Conservation (phyloP, 2,888 invertebrate species). For the Parnassius glacialis region DNA sequence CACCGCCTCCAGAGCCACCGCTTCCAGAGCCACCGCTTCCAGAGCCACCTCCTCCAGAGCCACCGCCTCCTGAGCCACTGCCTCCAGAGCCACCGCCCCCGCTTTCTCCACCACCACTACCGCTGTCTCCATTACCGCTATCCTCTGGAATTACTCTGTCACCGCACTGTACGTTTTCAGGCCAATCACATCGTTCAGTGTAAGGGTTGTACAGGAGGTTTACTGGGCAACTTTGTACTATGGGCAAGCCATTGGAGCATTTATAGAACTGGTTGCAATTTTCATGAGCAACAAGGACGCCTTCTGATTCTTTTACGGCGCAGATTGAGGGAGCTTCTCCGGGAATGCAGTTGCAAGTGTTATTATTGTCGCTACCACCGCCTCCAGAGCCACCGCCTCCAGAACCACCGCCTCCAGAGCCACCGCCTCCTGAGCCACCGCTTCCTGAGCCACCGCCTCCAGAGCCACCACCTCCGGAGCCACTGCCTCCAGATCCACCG, state of each 20-base stretch:
- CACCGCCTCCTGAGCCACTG: no score
- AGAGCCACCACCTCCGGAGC: no score
- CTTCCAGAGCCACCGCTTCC: no score
- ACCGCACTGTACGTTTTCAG: constrained; percentile 40
- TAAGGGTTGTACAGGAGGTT: constrained; percentile 38
- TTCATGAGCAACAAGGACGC: constrained; percentile 27
- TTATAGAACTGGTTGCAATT: constrained; percentile 42
- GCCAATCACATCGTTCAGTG: constrained; percentile 42
- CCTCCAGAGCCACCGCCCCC: no score
- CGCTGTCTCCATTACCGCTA: constrained; percentile 8
- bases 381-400: background rate
- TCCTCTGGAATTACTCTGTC: constrained; percentile 33
- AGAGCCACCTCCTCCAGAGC: no score
- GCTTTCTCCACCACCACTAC: no score
- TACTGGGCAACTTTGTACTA: constrained; percentile 33
- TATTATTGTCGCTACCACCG: constrained; percentile 12
- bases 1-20: background rate
- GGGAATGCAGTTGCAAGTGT: constrained; percentile 38
- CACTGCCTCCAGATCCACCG: background rate
- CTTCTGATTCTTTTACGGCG: constrained; percentile 21
- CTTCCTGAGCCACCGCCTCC: constrained; percentile 16
- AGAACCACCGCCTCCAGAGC: background rate
- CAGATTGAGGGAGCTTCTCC: constrained; percentile 32
- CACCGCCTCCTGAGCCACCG: background rate
- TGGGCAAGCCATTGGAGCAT: constrained; percentile 35